Evolutionary conservation across 2,888 invertebrate species (phyloP), one percentile per base, ranked within the genome.

Genomic region (Dromius quadrimaculatus): DNA sequence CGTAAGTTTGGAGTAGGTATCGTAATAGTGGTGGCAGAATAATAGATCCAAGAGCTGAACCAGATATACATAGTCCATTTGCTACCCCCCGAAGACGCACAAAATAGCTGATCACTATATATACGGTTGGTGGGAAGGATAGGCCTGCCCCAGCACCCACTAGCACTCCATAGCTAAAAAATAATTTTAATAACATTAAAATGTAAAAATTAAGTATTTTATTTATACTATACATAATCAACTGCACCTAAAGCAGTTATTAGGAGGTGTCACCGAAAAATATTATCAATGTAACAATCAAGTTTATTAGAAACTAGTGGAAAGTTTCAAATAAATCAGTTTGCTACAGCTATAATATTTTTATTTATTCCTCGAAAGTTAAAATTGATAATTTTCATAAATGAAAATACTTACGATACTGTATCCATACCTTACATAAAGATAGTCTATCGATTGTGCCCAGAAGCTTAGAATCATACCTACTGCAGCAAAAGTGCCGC

Each of bases 41-140:
- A 76, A 94, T 94, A 43, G 93, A 92, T 9, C 94, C 94, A 74
- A 94, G 86, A 0, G 94, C 93, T 75, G 93, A 93, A 11, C 94
- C 94, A 0, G 94, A 94, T 84, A 94, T 94, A 77, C 94, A 94
- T 17, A 94, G 88, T 0, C 94, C 94, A 81, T 94, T 94, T 43
- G 94, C 94, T 9, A 94, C 84, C 0, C 94, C 94, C 45, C 94
- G 85, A 6, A 90, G 83, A 50, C 89, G 87, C 41, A 92, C 89
- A 82, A 94, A 94, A 83, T 94, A 94, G 71, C 92, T 92, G 61
- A 93, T 93, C 74, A 94, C 94, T 75, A 94, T 94, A 82, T 94
- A 94, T 32, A 95, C 93, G 0, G 94, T 94, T 1, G 94, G 94
- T 0, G 94, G 94, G 83, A 94, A 95, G 0, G 93, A 90, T 5